Percentiles rank a stretch among this genome's conserved stretches.
phyloP scores from a whole-genome alignment of 2,797 vertebrate species.

The Distichodus sexfasciatus region DNA sequence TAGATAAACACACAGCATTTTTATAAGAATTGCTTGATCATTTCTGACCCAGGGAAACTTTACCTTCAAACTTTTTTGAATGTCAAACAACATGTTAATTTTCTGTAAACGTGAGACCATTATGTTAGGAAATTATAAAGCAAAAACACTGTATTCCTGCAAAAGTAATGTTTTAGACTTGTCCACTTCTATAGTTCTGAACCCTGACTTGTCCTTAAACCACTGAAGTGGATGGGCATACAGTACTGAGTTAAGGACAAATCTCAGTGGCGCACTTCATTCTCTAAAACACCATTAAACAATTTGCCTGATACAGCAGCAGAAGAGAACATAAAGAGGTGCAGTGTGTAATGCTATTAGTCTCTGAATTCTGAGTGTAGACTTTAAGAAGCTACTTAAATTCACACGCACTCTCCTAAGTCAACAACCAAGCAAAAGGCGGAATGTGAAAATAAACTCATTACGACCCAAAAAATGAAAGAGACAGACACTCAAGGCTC shows the following conservation, averaged over 20 bases:
- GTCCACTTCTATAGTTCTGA: too few relatives aligned
- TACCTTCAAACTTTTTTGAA: too few relatives aligned
- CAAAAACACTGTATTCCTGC: too few relatives aligned
- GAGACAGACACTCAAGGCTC: neutral
- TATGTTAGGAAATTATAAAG: too few relatives aligned
- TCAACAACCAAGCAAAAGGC: neutral
- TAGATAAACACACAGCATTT: too few relatives aligned
- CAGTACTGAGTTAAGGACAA: neutral
- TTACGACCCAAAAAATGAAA: neutral
- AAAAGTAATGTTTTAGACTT: too few relatives aligned
- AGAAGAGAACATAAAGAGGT: neutral
- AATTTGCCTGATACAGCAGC: neutral
- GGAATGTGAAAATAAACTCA: slow-evolving; percentile 6
- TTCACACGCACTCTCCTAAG: neutral
- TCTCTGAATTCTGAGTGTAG: neutral
- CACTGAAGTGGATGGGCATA: neutral
- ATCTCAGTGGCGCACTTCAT: neutral
- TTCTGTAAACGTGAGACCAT: too few relatives aligned
- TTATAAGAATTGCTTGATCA: too few relatives aligned
- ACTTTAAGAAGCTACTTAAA: neutral
- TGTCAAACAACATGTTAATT: too few relatives aligned
- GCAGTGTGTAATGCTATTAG: neutral
- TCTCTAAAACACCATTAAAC: neutral
- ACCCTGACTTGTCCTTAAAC: too few relatives aligned
- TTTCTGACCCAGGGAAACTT: too few relatives aligned